phyloP scores from a whole-genome alignment of 2,113 vertebrate species.

The Centropus unirufus region DNA sequence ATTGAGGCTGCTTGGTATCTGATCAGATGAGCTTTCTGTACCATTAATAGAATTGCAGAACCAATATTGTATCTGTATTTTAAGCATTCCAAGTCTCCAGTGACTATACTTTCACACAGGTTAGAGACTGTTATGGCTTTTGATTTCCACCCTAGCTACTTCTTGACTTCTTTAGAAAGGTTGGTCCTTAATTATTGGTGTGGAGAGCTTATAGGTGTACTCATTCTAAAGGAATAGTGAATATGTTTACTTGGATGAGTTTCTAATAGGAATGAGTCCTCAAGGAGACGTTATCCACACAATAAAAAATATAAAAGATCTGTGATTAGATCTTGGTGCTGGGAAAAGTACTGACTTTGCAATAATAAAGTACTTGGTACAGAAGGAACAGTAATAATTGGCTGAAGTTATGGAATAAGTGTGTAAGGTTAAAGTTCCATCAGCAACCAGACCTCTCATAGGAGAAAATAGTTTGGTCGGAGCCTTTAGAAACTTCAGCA shows the following conservation, averaged over 20 bases:
- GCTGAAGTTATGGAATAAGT: neutral
- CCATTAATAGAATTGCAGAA: neutral
- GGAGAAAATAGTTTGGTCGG: neutral
- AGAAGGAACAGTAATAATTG: neutral
- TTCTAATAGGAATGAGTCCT: neutral
- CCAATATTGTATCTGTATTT: neutral
- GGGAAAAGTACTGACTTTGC: neutral
- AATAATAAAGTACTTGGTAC: neutral
- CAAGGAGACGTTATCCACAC: neutral
- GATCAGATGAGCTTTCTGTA: neutral
- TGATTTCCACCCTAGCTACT: neutral
- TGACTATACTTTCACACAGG: neutral
- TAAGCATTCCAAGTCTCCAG: neutral
- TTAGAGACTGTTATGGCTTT: neutral
- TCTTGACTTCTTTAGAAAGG: neutral
- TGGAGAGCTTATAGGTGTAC: neutral
- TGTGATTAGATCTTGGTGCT: neutral
- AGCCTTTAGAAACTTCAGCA: neutral
- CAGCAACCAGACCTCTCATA: neutral
- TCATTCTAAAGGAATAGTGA: neutral
- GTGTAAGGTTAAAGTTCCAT: neutral
- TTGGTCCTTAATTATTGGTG: neutral
- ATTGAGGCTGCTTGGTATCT: neutral
- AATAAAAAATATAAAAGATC: neutral
- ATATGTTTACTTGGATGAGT: neutral